These are phyloP conservation scores for Macrotis lagotis DNA, from an alignment of 2,113 vertebrate species.

Conservation along the genomic window DNA sequence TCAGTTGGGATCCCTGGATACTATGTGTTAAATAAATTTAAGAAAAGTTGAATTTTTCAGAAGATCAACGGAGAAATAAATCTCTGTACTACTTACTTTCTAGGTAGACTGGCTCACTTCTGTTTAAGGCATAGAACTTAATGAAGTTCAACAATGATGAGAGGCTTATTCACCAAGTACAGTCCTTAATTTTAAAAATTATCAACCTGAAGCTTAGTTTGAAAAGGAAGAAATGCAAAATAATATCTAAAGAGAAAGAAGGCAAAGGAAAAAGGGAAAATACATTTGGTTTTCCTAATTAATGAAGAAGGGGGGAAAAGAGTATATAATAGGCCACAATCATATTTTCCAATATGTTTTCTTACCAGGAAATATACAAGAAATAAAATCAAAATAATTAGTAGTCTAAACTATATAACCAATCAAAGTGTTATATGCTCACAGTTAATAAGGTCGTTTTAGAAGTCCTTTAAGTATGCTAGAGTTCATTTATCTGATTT, in stretches of 20 bases:
- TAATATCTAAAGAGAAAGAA: neutral
- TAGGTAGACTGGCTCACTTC: conserved; percentile 33
- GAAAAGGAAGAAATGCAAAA: neutral
- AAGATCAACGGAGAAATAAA: neutral
- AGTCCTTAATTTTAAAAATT: neutral
- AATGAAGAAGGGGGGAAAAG: neutral
- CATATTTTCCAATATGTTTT: neutral
- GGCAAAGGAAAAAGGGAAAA: conserved; percentile 12
- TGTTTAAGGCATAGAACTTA: neutral
- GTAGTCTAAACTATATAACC: neutral
- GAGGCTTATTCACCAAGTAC: neutral
- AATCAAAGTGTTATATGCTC: neutral
- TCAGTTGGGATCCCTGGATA: conserved; percentile 74
- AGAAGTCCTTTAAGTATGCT: neutral
- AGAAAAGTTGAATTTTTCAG: conserved; percentile 63
- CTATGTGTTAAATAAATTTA: conserved; percentile 66
- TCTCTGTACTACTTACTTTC: conserved; percentile 43
- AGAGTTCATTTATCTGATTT: neutral
- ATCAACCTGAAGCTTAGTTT: neutral
- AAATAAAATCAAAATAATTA: neutral
- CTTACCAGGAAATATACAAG: neutral
- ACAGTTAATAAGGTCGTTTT: neutral
- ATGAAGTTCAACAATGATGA: conserved; percentile 6
- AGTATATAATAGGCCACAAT: neutral
- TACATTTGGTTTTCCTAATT: conserved; percentile 8